Evolutionary conservation across 2,113 vertebrate species (phyloP).

Genomic region (Callionymus lyra): DNA sequence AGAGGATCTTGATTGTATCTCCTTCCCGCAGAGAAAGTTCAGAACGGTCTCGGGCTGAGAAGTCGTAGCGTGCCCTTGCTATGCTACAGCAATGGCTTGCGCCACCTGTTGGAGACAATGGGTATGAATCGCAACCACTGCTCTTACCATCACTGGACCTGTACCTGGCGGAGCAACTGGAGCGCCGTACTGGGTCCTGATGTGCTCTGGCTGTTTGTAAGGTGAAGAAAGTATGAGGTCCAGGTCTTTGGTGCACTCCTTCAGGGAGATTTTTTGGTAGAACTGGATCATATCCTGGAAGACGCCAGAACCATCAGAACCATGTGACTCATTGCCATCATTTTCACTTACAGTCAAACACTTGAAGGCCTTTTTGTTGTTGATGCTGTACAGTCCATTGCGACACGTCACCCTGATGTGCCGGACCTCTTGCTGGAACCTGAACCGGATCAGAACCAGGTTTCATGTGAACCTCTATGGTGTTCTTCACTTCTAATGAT

Average conservation of each 20-base stretch:
- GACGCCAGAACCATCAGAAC: too few relatives aligned
- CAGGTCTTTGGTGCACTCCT: conserved; percentile 83
- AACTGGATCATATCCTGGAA: conserved; percentile 80
- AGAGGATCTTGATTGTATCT: conserved; percentile 84
- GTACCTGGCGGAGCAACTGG: conserved; percentile 65
- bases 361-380: conserved; percentile 87
- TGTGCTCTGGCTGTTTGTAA: conserved; percentile 77
- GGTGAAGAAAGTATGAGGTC: conserved; percentile 77
- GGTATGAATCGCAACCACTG: background rate
- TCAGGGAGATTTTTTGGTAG: conserved; percentile 82
- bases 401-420: conserved; percentile 83
- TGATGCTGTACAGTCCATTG: conserved; percentile 83
- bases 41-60: conserved; percentile 80
- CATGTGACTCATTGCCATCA: too few relatives aligned
- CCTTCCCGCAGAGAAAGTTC: conserved; percentile 83
- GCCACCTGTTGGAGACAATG: conserved; percentile 49
- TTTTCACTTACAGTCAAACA: conserved; percentile 70
- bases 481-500: background rate
- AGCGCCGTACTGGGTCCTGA: conserved; percentile 26
- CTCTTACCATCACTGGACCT: background rate
- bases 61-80: conserved; percentile 83
- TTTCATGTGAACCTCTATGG: background rate
- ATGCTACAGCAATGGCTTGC: conserved; percentile 69
- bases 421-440: conserved; percentile 80
- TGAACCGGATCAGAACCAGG: conserved; percentile 26